Evolutionary conservation across 2,888 invertebrate genomes (phyloP).

Genomic region (Agrotis puta): DNA sequence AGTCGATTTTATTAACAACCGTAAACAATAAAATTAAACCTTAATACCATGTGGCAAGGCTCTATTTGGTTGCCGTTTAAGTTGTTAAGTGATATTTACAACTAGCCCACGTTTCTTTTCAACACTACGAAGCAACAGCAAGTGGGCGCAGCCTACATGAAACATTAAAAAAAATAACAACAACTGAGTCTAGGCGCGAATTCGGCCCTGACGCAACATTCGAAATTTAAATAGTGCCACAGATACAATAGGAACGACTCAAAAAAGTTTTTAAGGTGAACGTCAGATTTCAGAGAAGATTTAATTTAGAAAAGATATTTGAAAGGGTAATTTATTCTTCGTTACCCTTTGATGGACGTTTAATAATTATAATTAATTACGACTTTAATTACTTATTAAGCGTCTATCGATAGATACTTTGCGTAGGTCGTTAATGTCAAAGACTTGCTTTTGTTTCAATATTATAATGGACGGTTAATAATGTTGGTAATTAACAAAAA

Average conservation of each 20-base stretch:
- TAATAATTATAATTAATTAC: slow-evolving; percentile 38
- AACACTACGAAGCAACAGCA: slow-evolving; percentile 69
- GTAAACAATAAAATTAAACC: slow-evolving; percentile 53
- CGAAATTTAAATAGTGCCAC: slow-evolving; percentile 65
- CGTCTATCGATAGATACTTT: slow-evolving; percentile 30
- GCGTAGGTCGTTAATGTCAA: slow-evolving; percentile 48
- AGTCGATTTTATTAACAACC: slow-evolving; percentile 42
- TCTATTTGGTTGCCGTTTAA: slow-evolving; percentile 50
- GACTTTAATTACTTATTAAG: slow-evolving; percentile 29
- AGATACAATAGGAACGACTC: slow-evolving; percentile 29
- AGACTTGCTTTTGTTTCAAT: slow-evolving; percentile 61
- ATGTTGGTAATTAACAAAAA: slow-evolving; percentile 51
- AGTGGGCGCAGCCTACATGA: slow-evolving; percentile 85
- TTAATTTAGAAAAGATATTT: slow-evolving; percentile 7
- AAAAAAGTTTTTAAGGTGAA: slow-evolving; percentile 23
- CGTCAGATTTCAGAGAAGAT: too few relatives aligned
- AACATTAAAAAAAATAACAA: slow-evolving; percentile 78
- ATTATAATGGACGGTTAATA: slow-evolving; percentile 35
- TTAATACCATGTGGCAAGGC: slow-evolving; percentile 65
- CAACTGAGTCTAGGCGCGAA: slow-evolving; percentile 76
- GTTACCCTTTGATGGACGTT: slow-evolving; percentile 16
- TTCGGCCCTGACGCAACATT: slow-evolving; percentile 77
- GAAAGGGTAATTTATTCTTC: slow-evolving; percentile 24
- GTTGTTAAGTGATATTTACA: slow-evolving; percentile 73
- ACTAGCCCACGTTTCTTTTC: slow-evolving; percentile 84